Evolutionary conservation across 2,113 vertebrate genomes (phyloP).

Genomic region (Tautogolabrus adspersus): DNA sequence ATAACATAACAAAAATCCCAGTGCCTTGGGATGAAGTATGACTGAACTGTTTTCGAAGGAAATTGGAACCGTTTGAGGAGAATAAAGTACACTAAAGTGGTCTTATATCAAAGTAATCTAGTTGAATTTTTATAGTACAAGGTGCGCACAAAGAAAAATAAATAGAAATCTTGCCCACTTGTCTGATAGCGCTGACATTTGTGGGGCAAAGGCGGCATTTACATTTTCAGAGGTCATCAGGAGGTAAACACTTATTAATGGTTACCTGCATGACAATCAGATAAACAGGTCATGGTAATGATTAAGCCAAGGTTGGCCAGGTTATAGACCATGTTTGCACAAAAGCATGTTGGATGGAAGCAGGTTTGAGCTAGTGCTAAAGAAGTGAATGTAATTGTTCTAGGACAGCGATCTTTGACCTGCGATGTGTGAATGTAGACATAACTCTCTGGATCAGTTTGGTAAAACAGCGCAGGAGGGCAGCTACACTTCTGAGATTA

Average conservation of each 20-base stretch:
- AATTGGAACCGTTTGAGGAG: constrained; percentile 32
- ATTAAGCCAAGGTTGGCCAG: constrained; percentile 90
- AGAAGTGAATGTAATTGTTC: constrained; percentile 83
- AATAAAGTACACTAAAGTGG: constrained; percentile 25
- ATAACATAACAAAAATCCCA: constrained; percentile 22
- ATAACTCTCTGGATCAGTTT: constrained; percentile 31
- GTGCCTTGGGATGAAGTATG: neutral
- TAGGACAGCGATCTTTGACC: constrained; percentile 83
- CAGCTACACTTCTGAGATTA: constrained; percentile 26
- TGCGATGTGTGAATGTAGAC: constrained; percentile 73
- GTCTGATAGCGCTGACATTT: constrained; percentile 87
- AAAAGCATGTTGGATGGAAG: constrained; percentile 81
- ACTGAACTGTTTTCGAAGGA: constrained; percentile 21
- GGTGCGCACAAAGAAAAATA: constrained; percentile 56
- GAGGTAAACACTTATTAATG: constrained; percentile 99
- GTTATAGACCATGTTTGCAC: constrained; percentile 82
- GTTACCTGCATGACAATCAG: constrained; percentile 95
- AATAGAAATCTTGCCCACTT: constrained; percentile 63
- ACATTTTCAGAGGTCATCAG: constrained; percentile 93
- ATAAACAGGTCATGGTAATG: constrained; percentile 97
- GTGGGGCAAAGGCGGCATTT: constrained; percentile 86
- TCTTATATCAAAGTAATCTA: constrained; percentile 25
- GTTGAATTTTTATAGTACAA: constrained; percentile 53
- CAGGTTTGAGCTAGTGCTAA: constrained; percentile 80
- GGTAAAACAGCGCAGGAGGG: neutral